Conservation (phyloP, 1,140 invertebrate species). For the Ylistrum balloti region DNA sequence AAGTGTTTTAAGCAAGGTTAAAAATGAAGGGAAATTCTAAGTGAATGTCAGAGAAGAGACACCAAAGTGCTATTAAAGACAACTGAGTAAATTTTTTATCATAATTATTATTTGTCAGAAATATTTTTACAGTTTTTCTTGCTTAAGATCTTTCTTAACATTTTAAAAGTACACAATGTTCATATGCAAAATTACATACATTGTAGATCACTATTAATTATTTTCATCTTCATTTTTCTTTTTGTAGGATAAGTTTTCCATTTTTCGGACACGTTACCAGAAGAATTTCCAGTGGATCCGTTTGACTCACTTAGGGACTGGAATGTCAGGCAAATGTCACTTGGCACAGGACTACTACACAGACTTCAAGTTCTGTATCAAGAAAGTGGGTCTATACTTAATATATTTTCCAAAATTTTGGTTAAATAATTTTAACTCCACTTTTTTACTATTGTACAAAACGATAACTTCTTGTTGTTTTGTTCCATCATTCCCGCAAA, state of each 20-base stretch:
- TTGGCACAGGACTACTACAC: slow-evolving; percentile 74
- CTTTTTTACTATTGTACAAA: too few relatives aligned
- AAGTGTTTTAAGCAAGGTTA: too few relatives aligned
- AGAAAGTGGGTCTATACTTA: too few relatives aligned
- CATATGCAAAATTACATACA: not conserved
- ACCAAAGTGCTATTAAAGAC: too few relatives aligned
- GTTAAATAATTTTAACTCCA: not conserved
- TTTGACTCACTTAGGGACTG: slow-evolving; percentile 74
- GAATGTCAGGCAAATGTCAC: slow-evolving; percentile 77
- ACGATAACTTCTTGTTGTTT: too few relatives aligned
- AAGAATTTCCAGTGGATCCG: slow-evolving; percentile 77
- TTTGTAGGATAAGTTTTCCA: slow-evolving; percentile 67
- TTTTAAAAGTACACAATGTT: too few relatives aligned
- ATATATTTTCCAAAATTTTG: too few relatives aligned
- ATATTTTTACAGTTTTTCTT: not conserved
- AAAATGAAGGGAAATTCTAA: too few relatives aligned
- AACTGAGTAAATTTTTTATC: too few relatives aligned
- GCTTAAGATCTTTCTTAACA: too few relatives aligned
- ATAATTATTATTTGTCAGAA: not conserved
- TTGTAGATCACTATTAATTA: not conserved
- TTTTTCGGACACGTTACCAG: slow-evolving; percentile 72
- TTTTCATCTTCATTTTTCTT: slow-evolving; percentile 44
- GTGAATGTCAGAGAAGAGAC: too few relatives aligned
- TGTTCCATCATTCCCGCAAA: too few relatives aligned
- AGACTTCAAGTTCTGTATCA: slow-evolving; percentile 77